A percentile compares a stretch with the other conserved stretches of the same genome.
These are phyloP conservation scores for Lordiphosa collinella DNA, from an alignment of 1,140 invertebrate genomes.

Conservation along the genomic window DNA sequence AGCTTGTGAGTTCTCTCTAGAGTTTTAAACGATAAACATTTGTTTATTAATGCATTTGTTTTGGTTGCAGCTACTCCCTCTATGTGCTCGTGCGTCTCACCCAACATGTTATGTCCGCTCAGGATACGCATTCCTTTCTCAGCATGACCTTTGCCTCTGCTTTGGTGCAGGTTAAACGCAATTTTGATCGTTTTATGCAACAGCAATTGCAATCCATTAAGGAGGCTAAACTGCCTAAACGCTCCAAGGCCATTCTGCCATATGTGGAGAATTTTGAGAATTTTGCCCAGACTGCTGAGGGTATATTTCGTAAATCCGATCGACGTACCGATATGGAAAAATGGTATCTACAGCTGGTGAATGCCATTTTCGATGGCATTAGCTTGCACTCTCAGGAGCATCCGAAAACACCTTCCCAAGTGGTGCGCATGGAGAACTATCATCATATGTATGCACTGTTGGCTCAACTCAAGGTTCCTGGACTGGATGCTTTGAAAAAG, in stretches of 20 bases:
- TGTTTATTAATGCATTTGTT: too few species aligned
- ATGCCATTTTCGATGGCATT: conserved; percentile 93
- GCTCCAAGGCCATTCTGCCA: conserved; percentile 92
- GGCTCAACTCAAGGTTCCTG: conserved; percentile 93
- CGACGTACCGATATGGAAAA: conserved; percentile 97
- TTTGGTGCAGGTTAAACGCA: conserved; percentile 95
- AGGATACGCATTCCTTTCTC: conserved; percentile 94
- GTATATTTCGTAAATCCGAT: conserved; percentile 92
- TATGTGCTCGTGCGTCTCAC: conserved; percentile 93
- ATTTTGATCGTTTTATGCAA: conserved; percentile 96
- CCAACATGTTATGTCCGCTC: conserved; percentile 93
- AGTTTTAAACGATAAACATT: too few species aligned
- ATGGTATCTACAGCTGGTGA: conserved; percentile 93
- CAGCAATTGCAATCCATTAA: conserved; percentile 90
- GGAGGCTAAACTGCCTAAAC: conserved; percentile 87
- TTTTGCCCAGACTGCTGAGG: conserved; percentile 92
- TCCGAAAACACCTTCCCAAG: conserved; percentile 95
- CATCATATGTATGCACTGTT: conserved; percentile 94
- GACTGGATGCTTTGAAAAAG: conserved; percentile 92
- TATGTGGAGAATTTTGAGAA: conserved; percentile 96
- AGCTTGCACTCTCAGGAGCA: conserved; percentile 90
- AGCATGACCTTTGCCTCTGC: conserved; percentile 93
- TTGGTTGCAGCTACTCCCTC: conserved; percentile 90
- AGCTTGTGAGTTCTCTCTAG: conserved; percentile 93
- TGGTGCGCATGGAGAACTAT: conserved; percentile 98